A percentile compares a stretch with the other conserved stretches of the same genome.
Evolutionary conservation across 1,140 invertebrate species (phyloP).

Genomic region (Phthorimaea operculella): DNA sequence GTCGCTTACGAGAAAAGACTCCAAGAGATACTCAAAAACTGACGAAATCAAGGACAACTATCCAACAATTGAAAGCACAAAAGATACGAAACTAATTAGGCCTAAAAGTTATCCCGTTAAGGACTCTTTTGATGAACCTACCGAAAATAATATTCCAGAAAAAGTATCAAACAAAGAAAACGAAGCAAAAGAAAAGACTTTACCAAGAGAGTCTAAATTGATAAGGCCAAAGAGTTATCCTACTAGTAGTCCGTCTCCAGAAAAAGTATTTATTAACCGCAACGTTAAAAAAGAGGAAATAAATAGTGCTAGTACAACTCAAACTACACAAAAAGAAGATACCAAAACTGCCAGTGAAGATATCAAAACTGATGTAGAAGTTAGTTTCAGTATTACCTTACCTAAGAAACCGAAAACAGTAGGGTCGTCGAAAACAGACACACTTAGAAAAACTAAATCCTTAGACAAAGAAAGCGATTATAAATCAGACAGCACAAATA

Average conservation of each 20-base stretch:
- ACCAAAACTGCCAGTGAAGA: constrained; percentile 17
- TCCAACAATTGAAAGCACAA: constrained; percentile 17
- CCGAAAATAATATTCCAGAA: constrained; percentile 21
- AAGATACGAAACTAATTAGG: constrained; percentile 49
- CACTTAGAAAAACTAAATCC: constrained; percentile 20
- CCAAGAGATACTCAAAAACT: constrained; percentile 10
- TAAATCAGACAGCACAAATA: constrained; percentile 44
- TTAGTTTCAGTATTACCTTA: constrained; percentile 63
- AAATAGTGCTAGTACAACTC: constrained; percentile 12
- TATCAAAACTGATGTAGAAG: constrained; percentile 55
- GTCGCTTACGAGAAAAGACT: constrained; percentile 1
- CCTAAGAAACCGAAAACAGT: constrained; percentile 45
- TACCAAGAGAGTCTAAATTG: constrained; percentile 68
- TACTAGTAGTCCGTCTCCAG: constrained; percentile 51
- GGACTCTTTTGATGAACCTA: constrained; percentile 42
- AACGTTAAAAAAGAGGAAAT: constrained; percentile 35
- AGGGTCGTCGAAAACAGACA: constrained; percentile 21
- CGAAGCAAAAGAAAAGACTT: constrained; percentile 37
- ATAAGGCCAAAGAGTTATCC: constrained; percentile 72
- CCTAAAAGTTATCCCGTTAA: constrained; percentile 64
- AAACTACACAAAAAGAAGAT: constrained; percentile 22
- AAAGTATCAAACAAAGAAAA: constrained; percentile 28
- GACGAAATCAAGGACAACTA: constrained; percentile 19
- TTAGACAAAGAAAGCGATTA: constrained; percentile 26
- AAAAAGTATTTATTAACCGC: constrained; percentile 50